These are phyloP conservation scores for Gymnopithys bicolor DNA, from an alignment of 2,797 vertebrate species.

Conservation along the genomic window DNA sequence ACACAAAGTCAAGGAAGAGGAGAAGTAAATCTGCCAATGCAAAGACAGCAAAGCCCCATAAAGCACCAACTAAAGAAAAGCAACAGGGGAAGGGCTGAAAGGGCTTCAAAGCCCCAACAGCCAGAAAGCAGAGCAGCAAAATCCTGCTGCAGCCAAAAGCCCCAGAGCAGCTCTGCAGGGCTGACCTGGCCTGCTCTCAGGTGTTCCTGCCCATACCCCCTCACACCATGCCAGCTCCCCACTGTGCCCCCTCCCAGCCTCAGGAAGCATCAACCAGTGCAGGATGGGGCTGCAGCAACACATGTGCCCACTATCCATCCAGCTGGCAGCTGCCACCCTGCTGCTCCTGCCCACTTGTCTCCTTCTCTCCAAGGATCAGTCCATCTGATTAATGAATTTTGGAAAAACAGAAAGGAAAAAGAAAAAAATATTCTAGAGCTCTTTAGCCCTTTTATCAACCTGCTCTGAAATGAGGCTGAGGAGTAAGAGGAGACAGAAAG, in stretches of 20 bases:
- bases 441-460: neutral
- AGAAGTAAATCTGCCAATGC: neutral
- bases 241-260: neutral
- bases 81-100: neutral
- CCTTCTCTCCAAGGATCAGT: neutral
- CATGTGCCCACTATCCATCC: neutral
- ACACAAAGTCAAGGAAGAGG: neutral
- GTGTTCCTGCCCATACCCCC: accelerated
- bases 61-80: neutral
- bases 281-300: neutral
- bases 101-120: neutral
- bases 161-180: neutral
- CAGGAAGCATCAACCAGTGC: accelerated
- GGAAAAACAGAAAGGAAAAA: neutral
- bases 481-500: neutral
- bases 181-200: neutral
- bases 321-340: neutral
- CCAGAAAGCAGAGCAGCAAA: neutral
- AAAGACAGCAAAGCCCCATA: neutral
- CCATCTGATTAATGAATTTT: neutral
- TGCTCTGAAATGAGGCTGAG: neutral
- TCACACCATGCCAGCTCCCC: neutral
- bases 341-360: neutral
- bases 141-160: neutral
- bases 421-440: neutral